Percentiles rank a stretch among this genome's conserved stretches.
These are phyloP conservation scores for Nyctibius grandis DNA, from an alignment of 2,797 vertebrate genomes.

Conservation along the genomic window DNA sequence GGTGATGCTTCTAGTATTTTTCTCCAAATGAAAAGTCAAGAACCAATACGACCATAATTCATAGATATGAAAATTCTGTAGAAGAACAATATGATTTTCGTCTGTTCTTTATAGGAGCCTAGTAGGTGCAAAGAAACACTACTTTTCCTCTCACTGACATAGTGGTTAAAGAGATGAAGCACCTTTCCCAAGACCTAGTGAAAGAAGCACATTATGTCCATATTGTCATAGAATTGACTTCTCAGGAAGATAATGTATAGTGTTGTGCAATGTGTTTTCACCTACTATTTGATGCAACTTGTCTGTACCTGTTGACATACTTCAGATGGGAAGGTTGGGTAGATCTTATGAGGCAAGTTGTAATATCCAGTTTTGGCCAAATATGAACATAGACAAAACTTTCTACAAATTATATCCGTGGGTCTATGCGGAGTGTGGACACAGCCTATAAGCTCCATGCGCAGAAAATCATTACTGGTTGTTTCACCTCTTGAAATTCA, in stretches of 20 bases:
- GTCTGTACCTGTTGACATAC: neutral
- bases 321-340: neutral
- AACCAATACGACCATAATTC: neutral
- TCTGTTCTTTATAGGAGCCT: neutral
- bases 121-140: neutral
- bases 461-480: neutral
- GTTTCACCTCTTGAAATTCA: neutral
- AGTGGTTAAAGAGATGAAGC: neutral
- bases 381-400: neutral
- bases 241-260: neutral
- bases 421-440: neutral
- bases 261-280: conserved; percentile 42
- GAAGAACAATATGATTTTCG: neutral
- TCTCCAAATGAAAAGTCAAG: neutral
- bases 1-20: neutral
- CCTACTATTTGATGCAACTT: neutral
- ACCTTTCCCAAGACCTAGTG: neutral
- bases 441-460: neutral
- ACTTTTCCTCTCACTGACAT: rapidly evolving
- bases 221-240: neutral
- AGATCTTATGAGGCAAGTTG: neutral
- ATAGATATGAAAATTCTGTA: neutral
- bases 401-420: neutral
- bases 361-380: neutral
- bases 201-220: neutral